phyloP scores from a whole-genome alignment of 2,113 vertebrate species.

The Orientallactaga bullata region DNA sequence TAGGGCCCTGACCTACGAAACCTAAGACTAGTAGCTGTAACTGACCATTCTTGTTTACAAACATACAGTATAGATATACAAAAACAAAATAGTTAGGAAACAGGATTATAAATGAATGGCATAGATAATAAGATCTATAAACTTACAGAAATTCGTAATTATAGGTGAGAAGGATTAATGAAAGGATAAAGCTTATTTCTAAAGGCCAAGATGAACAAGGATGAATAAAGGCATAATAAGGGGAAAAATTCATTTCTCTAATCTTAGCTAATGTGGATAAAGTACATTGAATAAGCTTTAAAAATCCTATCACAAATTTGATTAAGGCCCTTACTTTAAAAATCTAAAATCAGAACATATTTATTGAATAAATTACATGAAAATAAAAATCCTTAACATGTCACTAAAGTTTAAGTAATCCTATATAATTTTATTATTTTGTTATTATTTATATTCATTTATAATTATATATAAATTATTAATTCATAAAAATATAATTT shows the following conservation, averaged over 20 bases:
- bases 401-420: conserved; percentile 38
- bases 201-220: neutral
- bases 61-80: neutral
- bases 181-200: conserved; percentile 41
- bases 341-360: conserved; percentile 31
- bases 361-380: conserved; percentile 41
- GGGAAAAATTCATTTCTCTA: conserved; percentile 10
- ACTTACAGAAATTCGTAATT: conserved; percentile 50
- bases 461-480: too few relatives aligned
- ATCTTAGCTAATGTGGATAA: conserved; percentile 54
- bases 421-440: too few relatives aligned
- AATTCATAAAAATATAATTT: conserved; percentile 34
- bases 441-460: too few relatives aligned
- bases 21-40: neutral
- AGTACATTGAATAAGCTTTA: conserved; percentile 22
- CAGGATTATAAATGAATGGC: conserved; percentile 11
- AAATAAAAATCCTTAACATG: conserved; percentile 34
- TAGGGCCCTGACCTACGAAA: neutral
- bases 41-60: conserved; percentile 7
- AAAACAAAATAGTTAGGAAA: conserved; percentile 37
- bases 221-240: conserved; percentile 16
- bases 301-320: conserved; percentile 59
- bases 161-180: conserved; percentile 41
- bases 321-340: conserved; percentile 53
- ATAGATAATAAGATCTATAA: conserved; percentile 46